Conservation (phyloP, 2,113 vertebrate genomes). For the Gnathonemus echidnorhynchus region DNA sequence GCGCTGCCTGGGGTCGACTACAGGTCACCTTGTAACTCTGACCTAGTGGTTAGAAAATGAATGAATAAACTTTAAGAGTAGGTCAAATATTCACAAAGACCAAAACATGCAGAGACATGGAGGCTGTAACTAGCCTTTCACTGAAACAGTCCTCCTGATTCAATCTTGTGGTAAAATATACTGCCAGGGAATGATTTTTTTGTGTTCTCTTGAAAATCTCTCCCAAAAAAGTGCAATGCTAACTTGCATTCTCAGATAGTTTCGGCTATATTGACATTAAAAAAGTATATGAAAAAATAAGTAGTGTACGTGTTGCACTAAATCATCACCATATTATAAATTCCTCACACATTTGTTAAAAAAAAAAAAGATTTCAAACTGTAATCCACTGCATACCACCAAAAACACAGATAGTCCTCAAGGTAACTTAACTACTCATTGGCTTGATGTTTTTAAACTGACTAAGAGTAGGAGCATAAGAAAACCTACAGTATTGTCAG, state of each 20-base stretch:
- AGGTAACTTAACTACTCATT: not conserved
- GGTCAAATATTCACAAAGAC: not conserved
- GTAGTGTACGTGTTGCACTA: not conserved
- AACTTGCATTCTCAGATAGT: not conserved
- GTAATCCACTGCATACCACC: slow-evolving; percentile 22
- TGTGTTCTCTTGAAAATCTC: not conserved
- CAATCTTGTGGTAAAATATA: not conserved
- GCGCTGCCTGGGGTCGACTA: not conserved
- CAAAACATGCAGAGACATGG: not conserved
- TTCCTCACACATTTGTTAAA: slow-evolving; percentile 8
- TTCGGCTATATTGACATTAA: not conserved
- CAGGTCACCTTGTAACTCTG: not conserved
- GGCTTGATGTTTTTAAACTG: not conserved
- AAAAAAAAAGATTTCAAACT: not conserved
- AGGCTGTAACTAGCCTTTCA: not conserved
- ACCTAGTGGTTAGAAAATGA: not conserved
- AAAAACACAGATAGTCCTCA: not conserved
- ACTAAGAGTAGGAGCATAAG: not conserved
- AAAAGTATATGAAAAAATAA: not conserved
- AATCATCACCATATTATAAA: not conserved
- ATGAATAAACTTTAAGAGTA: not conserved
- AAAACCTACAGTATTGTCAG: not conserved
- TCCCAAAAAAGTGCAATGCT: not conserved
- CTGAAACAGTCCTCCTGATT: not conserved
- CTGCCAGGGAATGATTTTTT: not conserved